Percentiles rank a stretch among this genome's conserved stretches.
Conservation (phyloP, 2,113 vertebrate genomes). For the Anoura caudifer region DNA sequence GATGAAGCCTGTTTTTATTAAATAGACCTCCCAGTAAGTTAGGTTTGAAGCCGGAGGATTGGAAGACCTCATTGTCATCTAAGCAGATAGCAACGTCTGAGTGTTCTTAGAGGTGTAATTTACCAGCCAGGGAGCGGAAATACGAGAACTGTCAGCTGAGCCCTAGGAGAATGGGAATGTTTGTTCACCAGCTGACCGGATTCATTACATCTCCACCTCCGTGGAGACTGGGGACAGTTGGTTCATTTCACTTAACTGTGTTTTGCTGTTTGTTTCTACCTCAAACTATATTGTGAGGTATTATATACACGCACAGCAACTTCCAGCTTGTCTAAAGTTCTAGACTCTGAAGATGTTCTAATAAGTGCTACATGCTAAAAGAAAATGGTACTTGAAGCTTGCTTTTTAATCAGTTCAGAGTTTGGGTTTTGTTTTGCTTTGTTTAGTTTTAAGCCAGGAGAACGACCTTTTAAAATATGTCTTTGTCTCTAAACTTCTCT, state of each 20-base stretch:
- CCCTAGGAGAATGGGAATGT: neutral
- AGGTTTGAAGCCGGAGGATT: neutral
- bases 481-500: conserved; percentile 29
- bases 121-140: neutral
- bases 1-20: neutral
- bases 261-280: neutral
- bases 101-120: neutral
- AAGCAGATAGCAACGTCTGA: neutral
- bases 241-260: neutral
- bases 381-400: neutral
- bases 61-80: neutral
- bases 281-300: neutral
- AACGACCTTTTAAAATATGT: neutral
- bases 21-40: neutral
- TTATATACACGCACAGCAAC: neutral
- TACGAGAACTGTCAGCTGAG: neutral
- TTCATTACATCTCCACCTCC: neutral
- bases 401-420: neutral
- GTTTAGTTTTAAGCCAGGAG: neutral
- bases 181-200: neutral
- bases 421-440: conserved; percentile 6
- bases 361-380: neutral
- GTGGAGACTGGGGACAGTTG: neutral
- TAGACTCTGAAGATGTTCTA: neutral
- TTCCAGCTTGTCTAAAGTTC: neutral